Percentiles rank a stretch among this genome's conserved stretches.
phyloP scores from a whole-genome alignment of 2,113 vertebrate species.

The Mesitornis unicolor region DNA sequence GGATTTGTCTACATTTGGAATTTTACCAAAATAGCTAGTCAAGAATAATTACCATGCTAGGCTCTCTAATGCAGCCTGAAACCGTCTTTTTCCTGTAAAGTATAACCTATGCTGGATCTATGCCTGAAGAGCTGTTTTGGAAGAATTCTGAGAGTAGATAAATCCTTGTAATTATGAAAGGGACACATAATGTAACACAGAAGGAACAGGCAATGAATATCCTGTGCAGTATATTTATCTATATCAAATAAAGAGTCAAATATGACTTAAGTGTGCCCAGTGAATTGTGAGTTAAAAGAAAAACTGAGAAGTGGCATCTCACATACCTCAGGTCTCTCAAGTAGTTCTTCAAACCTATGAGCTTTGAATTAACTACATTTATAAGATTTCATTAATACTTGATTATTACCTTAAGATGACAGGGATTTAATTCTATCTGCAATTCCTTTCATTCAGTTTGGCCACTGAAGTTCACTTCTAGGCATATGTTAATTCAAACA shows the following conservation, averaged over 20 bases:
- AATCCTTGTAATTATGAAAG: neutral
- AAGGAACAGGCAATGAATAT: neutral
- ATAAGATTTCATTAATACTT: neutral
- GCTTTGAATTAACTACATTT: neutral
- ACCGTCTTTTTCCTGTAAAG: neutral
- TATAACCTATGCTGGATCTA: neutral
- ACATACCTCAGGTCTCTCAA: neutral
- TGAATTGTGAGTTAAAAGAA: neutral
- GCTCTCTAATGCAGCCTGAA: slow-evolving; percentile 1
- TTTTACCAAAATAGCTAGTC: slow-evolving; percentile 16
- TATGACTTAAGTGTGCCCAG: neutral
- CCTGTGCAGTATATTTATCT: neutral
- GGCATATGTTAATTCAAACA: neutral
- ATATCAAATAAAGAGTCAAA: neutral
- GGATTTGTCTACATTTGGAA: slow-evolving; percentile 27
- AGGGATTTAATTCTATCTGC: neutral
- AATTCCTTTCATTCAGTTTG: neutral
- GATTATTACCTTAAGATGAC: neutral
- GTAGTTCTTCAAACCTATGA: neutral
- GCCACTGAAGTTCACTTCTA: neutral
- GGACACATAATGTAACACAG: neutral
- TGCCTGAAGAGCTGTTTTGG: neutral
- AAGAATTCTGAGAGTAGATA: neutral
- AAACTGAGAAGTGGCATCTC: neutral
- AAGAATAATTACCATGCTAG: neutral